Conservation (phyloP, 2,797 vertebrate genomes). For the Gambusia yucatana region DNA sequence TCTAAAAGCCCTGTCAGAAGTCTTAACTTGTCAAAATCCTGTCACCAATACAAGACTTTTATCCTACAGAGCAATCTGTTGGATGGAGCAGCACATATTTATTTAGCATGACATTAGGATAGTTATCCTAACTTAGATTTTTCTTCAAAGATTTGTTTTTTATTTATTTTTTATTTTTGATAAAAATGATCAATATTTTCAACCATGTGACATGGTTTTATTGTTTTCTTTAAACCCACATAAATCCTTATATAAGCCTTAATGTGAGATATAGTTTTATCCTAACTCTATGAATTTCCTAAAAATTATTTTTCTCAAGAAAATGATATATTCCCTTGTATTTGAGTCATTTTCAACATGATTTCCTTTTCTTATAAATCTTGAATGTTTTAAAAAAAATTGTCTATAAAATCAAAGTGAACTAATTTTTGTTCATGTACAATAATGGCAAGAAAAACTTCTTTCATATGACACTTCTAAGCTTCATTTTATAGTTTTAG, state of each 20-base stretch:
- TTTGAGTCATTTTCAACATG: background rate
- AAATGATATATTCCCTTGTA: background rate
- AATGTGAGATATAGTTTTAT: background rate
- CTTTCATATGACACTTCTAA: background rate
- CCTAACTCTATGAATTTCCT: background rate
- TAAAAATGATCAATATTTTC: background rate
- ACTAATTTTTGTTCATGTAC: background rate
- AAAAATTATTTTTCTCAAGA: background rate
- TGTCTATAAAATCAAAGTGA: background rate
- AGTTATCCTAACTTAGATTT: background rate
- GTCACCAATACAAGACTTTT: constrained; percentile 49
- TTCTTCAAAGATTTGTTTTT: background rate
- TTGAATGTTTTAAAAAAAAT: background rate
- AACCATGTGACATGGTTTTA: background rate
- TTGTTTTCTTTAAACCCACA: background rate
- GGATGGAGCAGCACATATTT: background rate
- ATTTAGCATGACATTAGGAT: background rate
- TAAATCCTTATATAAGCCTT: background rate
- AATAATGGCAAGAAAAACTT: background rate
- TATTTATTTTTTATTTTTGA: background rate
- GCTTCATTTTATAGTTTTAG: too few relatives aligned
- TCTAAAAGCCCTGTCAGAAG: constrained; percentile 58
- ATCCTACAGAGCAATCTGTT: constrained; percentile 3
- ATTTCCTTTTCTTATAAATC: background rate
- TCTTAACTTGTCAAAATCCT: constrained; percentile 58